A percentile compares a stretch with the other conserved stretches of the same genome.
Conservation (phyloP, 2,113 vertebrate species). For the Grantiella picta region DNA sequence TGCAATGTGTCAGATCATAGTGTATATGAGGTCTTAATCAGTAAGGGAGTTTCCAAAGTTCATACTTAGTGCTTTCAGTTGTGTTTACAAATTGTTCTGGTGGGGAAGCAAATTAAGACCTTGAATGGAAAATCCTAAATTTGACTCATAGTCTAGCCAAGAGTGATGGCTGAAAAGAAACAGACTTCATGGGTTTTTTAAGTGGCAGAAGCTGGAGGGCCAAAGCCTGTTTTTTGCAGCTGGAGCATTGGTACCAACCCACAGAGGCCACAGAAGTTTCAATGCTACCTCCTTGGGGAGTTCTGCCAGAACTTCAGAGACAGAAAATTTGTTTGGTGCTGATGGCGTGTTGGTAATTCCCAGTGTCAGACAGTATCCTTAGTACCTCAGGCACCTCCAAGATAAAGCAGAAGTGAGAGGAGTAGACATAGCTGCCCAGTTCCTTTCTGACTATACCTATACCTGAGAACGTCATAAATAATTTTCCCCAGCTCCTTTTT, state of each 20-base stretch:
- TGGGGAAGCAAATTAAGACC: background rate
- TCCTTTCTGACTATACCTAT: background rate
- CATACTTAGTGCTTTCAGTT: background rate
- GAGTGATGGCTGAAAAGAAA: background rate
- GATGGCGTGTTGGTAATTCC: rapidly evolving
- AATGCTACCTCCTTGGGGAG: background rate
- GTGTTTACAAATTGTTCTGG: background rate
- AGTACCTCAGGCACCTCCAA: background rate
- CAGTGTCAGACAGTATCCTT: background rate
- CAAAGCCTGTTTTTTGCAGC: background rate
- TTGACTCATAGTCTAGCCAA: background rate
- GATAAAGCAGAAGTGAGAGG: background rate
- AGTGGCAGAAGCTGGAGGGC: background rate
- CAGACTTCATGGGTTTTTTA: background rate
- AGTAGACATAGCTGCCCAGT: background rate
- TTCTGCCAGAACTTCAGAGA: background rate
- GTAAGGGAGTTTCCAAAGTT: background rate
- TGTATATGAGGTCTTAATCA: background rate
- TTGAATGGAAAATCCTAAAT: background rate
- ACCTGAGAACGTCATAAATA: background rate
- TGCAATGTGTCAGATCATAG: background rate
- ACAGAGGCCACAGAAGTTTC: background rate
- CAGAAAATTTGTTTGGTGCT: background rate
- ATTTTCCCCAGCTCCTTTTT: background rate
- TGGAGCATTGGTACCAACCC: background rate